Evolutionary conservation across 2,797 vertebrate genomes (phyloP).

Genomic region (Tragelaphus eurycerus): DNA sequence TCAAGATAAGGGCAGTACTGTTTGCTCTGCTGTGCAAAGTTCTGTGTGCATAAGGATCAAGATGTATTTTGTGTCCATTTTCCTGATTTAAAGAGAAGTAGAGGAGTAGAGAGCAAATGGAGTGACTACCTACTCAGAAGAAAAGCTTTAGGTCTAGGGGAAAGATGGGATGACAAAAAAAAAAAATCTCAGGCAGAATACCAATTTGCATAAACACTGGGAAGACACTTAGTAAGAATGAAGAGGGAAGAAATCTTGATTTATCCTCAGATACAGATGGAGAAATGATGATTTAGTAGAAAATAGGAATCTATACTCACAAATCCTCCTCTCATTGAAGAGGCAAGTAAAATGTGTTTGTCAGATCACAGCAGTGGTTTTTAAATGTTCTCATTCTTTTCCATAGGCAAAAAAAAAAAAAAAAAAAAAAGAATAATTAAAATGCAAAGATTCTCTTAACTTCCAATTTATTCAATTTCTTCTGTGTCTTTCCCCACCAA

Average conservation of each 20-base stretch:
- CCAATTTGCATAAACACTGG: not conserved
- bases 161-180: not conserved
- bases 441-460: conserved; percentile 9
- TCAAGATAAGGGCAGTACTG: not conserved
- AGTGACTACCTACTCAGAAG: no score
- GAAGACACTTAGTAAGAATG: not conserved
- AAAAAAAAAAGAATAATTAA: conserved; percentile 51
- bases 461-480: conserved; percentile 35
- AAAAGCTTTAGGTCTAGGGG: not conserved
- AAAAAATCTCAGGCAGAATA: not conserved
- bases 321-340: not conserved
- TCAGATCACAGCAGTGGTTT: not conserved
- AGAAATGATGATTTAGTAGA: not conserved
- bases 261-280: conserved; percentile 13
- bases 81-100: not conserved
- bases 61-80: not conserved
- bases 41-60: not conserved
- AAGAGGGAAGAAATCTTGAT: not conserved
- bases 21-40: not conserved
- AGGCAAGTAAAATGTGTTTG: not conserved
- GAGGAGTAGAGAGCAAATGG: not conserved
- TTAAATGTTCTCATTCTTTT: not conserved
- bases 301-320: not conserved
- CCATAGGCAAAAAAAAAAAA: not conserved
- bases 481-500: not conserved